Evolutionary conservation across 2,113 vertebrate genomes (phyloP).

Genomic region (Gnathonemus longibarbis): DNA sequence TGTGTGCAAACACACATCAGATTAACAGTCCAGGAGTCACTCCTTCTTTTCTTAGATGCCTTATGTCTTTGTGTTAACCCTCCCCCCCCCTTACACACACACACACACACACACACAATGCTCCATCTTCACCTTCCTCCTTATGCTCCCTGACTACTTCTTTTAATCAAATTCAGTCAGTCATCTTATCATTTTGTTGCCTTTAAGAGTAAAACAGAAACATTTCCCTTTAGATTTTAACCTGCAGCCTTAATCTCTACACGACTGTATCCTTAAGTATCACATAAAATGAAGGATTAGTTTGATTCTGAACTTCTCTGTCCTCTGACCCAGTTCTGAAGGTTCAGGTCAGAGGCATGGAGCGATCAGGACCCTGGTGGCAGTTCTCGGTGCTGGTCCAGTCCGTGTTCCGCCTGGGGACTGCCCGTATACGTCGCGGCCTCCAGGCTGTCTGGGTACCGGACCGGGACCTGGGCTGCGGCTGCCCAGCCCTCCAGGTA

Average conservation of each 20-base stretch:
- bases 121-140: conserved; percentile 11
- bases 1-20: background rate
- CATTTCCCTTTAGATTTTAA: background rate
- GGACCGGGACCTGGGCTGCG: conserved; percentile 67
- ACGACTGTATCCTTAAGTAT: background rate
- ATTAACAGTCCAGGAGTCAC: conserved; percentile 17
- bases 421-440: conserved; percentile 58
- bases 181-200: background rate
- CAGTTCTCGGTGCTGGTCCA: conserved; percentile 70
- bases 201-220: background rate
- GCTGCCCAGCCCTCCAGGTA: conserved; percentile 69
- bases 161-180: background rate
- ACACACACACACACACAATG: background rate
- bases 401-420: conserved; percentile 62
- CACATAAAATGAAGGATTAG: background rate
- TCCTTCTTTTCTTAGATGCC: background rate
- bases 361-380: conserved; percentile 70
- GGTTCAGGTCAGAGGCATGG: conserved; percentile 66
- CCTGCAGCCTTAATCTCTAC: background rate
- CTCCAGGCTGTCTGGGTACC: conserved; percentile 75
- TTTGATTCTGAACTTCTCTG: background rate
- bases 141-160: background rate
- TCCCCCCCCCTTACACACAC: background rate
- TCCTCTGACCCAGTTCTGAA: conserved; percentile 57
- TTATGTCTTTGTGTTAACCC: background rate